Evolutionary conservation across 2,113 vertebrate species (phyloP).

Genomic region (Myotis davidii): DNA sequence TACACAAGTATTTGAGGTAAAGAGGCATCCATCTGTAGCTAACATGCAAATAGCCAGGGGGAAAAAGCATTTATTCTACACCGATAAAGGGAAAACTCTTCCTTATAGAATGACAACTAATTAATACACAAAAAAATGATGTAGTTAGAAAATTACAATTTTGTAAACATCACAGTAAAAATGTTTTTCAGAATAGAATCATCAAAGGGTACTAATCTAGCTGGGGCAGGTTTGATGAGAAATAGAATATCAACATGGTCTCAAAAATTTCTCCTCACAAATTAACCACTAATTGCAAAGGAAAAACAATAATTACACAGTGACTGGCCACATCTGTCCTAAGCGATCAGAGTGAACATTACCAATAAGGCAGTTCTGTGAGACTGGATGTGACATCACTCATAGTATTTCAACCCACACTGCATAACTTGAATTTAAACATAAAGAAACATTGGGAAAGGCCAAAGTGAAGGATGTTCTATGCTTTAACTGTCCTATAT

Average conservation of each 20-base stretch:
- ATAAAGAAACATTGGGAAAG: background rate
- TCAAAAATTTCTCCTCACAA: background rate
- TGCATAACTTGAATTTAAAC: background rate
- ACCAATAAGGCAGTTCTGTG: background rate
- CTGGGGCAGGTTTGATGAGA: background rate
- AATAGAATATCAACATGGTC: background rate
- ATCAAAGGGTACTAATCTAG: background rate
- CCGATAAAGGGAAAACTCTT: constrained; percentile 1
- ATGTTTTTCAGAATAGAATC: constrained; percentile 46
- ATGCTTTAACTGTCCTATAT: background rate
- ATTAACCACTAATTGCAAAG: background rate
- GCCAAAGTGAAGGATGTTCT: background rate
- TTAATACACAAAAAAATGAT: constrained; percentile 13
- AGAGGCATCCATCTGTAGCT: background rate
- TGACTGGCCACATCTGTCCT: background rate
- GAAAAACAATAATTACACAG: background rate
- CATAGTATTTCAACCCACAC: background rate
- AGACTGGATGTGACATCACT: background rate
- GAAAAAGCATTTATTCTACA: constrained; percentile 37
- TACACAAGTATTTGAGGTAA: background rate
- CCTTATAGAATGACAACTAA: background rate
- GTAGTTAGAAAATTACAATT: constrained; percentile 22
- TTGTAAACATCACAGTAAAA: constrained; percentile 14
- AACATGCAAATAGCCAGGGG: background rate
- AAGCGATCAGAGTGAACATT: background rate